Evolutionary conservation across 2,113 vertebrate species (phyloP), one percentile per base, ranked within the genome.

Genomic region (Entomyzon cyanotis): DNA sequence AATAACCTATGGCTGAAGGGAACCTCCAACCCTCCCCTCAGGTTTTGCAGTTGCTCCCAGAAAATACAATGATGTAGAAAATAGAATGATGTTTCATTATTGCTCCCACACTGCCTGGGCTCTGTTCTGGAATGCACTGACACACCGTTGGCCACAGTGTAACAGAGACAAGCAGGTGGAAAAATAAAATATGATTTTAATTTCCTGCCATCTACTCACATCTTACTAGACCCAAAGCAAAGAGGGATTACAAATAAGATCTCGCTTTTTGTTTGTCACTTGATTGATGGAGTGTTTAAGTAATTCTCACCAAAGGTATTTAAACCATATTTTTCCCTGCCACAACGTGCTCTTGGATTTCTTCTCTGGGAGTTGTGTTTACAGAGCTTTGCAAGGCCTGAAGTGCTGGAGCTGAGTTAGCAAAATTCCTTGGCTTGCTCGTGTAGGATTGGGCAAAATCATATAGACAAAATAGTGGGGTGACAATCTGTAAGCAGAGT

Each of bases 271-370:
- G 79, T 91, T 89, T 85, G 94, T 83, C 86, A 79, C 50, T 96
- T 96, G 94, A 97, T 89, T 87, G 95, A 96, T 96, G 96, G 91
- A 64, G 78, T 95, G 89, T 87, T 93, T 87, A 75, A 95, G 70
- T 59, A 73, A 85, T 64, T 95, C 95, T 96, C 78, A 42, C 82
- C 73, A n/a, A 55, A 78, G 25, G 31, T 60, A 91, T 95, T 94
- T 96, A 75, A 94, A 93, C 49, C 63, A 73, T 60, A 84, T 68
- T 95, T 92, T 74, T 69, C 73, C 55, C 78, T 87, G 91, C 87
- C 80, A 73, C 85, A 64, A 69, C 2, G 30, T 79, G 82, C 50
- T 93, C 95, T 95, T 75, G 93, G 87, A 55, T 93, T 87, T 91
- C 92, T 96, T 90, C 91, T 95, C 88, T 37, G 88, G 85, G 90